Evolutionary conservation across 2,113 vertebrate genomes (phyloP), one percentile per base, ranked within the genome.

Genomic region (Ictalurus punctatus): DNA sequence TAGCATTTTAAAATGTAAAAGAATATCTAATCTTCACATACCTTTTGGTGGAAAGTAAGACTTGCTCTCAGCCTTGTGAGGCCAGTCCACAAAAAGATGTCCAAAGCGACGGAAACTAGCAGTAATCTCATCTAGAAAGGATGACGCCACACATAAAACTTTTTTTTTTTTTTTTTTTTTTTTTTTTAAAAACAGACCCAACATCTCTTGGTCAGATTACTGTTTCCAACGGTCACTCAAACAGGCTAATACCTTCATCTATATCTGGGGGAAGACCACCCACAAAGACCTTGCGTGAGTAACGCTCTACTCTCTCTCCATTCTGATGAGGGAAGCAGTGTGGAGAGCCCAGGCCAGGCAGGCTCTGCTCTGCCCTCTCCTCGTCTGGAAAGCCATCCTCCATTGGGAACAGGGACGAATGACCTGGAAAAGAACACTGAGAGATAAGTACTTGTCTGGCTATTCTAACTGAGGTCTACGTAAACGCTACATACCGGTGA

Each of bases 261-360:
- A 99, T 99, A 92, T 99, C 98, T 0, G 98, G 98, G 27, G 98
- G 98, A 86, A 99, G 94, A 82, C 98, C 98, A 0, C 98, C 98
- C 0, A 99, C 98, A 82, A 99, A 99, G 90, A 99, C 98, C 86
- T 99, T 99, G 48, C 98, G 98, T 3, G 98, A 99, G 78, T 99
- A 99, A 58, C 98, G 97, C 59, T 99, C 98, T 21, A 99, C 97
- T 0, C 98, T 94, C 92, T 99, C 98, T 87, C 98, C 98, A n/a
- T 99, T 99, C 95, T 99, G 98, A 93, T 99, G 98, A 58, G 97
- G 97, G 91, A 99, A 99, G 95, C 98, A 99, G 94, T 99, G 98
- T 40, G 98, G 97, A 6, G 98, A 99, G 0, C 98, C 97, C 61
- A 99, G 92, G 12, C 98, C 97, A 10, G 97, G 96, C 63, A 99